Percentiles rank a stretch among this genome's conserved stretches.
Conservation (phyloP, 2,888 invertebrate species). For the Ptychoptera contaminata region DNA sequence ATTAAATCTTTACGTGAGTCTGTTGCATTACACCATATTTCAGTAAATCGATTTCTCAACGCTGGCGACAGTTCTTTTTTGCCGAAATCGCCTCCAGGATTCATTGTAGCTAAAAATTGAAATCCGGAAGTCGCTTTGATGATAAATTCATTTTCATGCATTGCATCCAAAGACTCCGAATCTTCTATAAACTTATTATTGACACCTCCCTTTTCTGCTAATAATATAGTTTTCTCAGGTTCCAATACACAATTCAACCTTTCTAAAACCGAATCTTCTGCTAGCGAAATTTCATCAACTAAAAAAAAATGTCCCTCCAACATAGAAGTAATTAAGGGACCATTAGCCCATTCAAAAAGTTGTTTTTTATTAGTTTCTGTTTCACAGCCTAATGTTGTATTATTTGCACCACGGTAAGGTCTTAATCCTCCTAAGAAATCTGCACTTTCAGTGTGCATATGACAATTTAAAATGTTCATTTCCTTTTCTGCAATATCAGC, state of each 20-base stretch:
- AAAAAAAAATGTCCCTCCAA: conserved; percentile 72
- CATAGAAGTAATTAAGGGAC: conserved; percentile 88
- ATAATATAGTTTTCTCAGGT: conserved; percentile 75
- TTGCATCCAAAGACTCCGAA: conserved; percentile 14
- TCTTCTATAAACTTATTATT: conserved; percentile 32
- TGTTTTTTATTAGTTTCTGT: conserved; percentile 25
- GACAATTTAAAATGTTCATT: conserved; percentile 83
- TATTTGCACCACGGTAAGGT: conserved; percentile 55
- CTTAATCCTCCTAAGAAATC: conserved; percentile 93
- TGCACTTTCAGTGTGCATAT: conserved; percentile 96
- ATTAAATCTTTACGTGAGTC: conserved; percentile 56
- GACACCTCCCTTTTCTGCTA: conserved; percentile 78
- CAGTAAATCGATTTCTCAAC: conserved; percentile 91
- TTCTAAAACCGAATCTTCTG: conserved; percentile 96
- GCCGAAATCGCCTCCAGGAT: conserved; percentile 98
- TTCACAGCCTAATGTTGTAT: conserved; percentile 14
- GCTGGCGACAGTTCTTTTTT: conserved; percentile 98
- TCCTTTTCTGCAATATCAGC: conserved; percentile 49
- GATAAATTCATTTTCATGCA: conserved; percentile 34
- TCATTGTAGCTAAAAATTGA: conserved; percentile 95
- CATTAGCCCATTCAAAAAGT: conserved; percentile 96
- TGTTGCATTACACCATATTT: conserved; percentile 90
- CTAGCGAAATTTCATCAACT: conserved; percentile 96
- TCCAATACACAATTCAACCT: conserved; percentile 90
- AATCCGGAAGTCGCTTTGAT: conserved; percentile 60